Percentiles rank a stretch among this genome's conserved stretches.
Evolutionary conservation across 2,113 vertebrate genomes (phyloP).

Genomic region (Ramphastos sulfuratus): DNA sequence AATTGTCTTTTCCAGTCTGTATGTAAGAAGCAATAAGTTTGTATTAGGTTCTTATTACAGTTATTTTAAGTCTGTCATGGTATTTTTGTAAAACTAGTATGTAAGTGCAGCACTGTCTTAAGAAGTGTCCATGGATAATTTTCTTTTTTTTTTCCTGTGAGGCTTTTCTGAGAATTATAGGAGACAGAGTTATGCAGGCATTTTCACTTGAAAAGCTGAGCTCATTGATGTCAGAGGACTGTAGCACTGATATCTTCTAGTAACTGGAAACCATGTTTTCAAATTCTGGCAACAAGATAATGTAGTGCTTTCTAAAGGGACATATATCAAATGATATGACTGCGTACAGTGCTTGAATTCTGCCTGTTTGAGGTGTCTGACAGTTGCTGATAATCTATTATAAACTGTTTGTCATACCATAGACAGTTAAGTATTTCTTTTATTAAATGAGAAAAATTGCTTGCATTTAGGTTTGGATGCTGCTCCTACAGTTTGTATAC

Average conservation of each 20-base stretch:
- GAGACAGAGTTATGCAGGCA: background rate
- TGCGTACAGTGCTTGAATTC: background rate
- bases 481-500: background rate
- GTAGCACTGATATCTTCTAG: background rate
- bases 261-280: background rate
- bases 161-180: background rate
- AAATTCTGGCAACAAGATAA: background rate
- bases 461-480: background rate
- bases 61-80: background rate
- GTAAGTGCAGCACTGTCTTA: background rate
- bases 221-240: background rate
- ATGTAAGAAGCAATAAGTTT: background rate
- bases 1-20: background rate
- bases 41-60: background rate
- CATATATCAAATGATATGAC: background rate
- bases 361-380: background rate
- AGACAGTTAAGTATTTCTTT: background rate
- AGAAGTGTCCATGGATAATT: background rate
- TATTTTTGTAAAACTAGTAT: background rate
- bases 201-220: background rate
- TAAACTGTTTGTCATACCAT: background rate
- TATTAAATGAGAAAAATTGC: background rate
- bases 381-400: background rate
- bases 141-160: background rate
- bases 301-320: background rate